Percentiles rank a stretch among this genome's conserved stretches.
These are phyloP conservation scores for Iselma pallidipennis DNA, from an alignment of 2,888 invertebrate genomes.

Conservation along the genomic window DNA sequence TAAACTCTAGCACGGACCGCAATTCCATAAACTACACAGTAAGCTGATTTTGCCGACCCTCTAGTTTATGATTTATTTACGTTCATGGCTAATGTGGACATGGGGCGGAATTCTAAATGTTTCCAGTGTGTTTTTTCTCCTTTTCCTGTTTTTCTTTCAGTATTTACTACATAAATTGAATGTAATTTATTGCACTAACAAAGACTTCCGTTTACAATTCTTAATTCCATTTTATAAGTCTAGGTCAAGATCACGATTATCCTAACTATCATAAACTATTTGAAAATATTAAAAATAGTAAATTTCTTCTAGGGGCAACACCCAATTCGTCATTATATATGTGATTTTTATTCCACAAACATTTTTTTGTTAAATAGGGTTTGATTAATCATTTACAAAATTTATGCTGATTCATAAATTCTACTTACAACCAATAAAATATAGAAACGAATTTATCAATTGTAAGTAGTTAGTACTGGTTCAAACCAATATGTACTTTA, in stretches of 20 bases:
- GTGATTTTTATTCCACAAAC: too few relatives aligned
- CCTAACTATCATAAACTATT: background rate
- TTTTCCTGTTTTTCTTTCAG: background rate
- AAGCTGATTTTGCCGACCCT: constrained; percentile 16
- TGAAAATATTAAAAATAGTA: background rate
- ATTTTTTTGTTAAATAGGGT: too few relatives aligned
- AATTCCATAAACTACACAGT: constrained; percentile 17
- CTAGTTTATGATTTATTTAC: constrained; percentile 34
- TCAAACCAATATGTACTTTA: background rate
- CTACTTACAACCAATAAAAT: background rate
- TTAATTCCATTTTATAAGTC: background rate
- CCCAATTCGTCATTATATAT: too few relatives aligned
- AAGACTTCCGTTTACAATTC: background rate
- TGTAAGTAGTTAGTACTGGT: background rate
- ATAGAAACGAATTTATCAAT: background rate
- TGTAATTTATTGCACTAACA: constrained; percentile 2
- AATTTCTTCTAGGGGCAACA: too few relatives aligned
- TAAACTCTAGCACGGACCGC: constrained; percentile 9
- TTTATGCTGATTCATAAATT: background rate
- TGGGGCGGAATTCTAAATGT: constrained; percentile 4
- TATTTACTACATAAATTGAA: background rate
- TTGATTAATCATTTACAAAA: too few relatives aligned
- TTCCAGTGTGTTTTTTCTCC: background rate
- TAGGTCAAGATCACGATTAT: background rate
- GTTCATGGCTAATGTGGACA: constrained; percentile 29